Conservation (phyloP, 2,113 vertebrate genomes). For the Ovis canadensis region DNA sequence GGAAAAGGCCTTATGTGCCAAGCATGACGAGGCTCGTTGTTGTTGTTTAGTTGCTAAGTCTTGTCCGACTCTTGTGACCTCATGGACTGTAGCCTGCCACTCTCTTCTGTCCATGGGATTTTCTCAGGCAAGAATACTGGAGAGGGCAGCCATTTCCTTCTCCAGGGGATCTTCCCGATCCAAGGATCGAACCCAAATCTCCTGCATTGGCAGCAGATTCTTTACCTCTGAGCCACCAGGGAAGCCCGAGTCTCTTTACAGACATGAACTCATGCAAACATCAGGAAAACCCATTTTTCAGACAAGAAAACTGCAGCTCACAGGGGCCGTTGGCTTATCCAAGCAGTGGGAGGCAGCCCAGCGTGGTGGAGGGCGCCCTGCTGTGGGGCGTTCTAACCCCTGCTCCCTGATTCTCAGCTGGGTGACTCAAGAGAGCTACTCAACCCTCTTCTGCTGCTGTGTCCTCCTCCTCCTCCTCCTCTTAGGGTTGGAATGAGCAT, state of each 20-base stretch:
- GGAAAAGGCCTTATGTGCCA: neutral
- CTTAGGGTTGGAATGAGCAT: neutral
- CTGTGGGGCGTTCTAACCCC: neutral
- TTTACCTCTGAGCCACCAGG: neutral
- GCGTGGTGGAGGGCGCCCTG: accelerated
- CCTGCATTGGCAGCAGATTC: neutral
- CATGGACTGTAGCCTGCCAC: neutral
- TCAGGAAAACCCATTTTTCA: neutral
- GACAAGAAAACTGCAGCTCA: neutral
- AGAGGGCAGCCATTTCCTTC: neutral
- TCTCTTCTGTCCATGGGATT: neutral
- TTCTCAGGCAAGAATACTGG: neutral
- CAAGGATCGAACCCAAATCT: neutral
- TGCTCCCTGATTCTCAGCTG: neutral
- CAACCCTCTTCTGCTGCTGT: neutral
- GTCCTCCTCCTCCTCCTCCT: neutral
- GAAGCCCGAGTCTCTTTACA: neutral
- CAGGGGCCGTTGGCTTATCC: neutral
- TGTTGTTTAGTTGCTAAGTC: neutral
- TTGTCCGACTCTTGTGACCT: neutral
- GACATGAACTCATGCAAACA: neutral
- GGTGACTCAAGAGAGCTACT: neutral
- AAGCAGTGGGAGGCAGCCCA: neutral
- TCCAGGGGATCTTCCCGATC: neutral
- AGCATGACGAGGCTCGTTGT: neutral